A percentile compares a stretch with the other conserved stretches of the same genome.
Evolutionary conservation across 2,113 vertebrate genomes (phyloP).

Genomic region (Pygoscelis antarcticus): DNA sequence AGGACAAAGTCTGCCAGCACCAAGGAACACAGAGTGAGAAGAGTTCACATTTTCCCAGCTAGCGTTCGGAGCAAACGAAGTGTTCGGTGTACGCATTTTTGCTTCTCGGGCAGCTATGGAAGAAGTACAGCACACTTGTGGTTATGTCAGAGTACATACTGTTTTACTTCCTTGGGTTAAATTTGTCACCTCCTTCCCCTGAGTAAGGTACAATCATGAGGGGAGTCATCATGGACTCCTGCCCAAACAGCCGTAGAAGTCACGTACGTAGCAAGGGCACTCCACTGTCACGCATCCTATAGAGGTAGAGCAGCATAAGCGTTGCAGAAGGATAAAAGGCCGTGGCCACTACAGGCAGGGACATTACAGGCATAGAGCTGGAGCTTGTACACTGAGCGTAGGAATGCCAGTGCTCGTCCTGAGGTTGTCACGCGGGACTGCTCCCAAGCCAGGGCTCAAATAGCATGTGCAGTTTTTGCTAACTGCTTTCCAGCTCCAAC

Average conservation of each 20-base stretch:
- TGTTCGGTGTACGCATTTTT: background rate
- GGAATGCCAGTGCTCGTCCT: background rate
- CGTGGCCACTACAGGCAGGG: background rate
- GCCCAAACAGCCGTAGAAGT: background rate
- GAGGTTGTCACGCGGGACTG: background rate
- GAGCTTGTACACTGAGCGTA: background rate
- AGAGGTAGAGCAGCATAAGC: background rate
- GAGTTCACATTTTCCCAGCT: background rate
- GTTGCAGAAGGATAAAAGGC: background rate
- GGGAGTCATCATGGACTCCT: background rate
- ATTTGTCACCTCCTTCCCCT: background rate
- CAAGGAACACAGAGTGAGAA: background rate
- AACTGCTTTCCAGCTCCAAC: background rate
- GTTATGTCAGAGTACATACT: background rate
- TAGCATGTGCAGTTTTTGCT: background rate
- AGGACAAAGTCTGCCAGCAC: background rate
- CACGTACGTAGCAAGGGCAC: background rate
- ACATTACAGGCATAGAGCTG: background rate
- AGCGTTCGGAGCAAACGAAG: background rate
- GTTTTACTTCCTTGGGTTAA: background rate
- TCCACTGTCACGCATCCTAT: fast-evolving
- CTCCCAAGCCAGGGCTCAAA: background rate
- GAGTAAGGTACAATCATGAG: background rate
- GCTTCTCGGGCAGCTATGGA: background rate
- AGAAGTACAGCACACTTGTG: background rate